Evolutionary conservation across 30 jellyfish, hydroid and myxozoan species (phyloP), one percentile per base, ranked within the genome.

Genomic region (Pelagia noctiluca): DNA sequence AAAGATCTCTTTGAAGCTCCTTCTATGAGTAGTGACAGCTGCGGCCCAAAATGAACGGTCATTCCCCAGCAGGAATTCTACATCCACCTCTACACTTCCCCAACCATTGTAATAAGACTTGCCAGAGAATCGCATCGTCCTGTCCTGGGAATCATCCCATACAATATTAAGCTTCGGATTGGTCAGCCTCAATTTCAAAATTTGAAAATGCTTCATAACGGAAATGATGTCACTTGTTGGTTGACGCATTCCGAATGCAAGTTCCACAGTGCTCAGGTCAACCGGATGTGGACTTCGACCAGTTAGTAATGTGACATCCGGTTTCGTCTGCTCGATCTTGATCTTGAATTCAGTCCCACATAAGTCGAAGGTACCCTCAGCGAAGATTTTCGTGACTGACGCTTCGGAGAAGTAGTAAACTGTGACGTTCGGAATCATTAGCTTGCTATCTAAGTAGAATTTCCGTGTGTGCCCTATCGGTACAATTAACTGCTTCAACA

Each of bases 201-300:
- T 75, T 73, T 68, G 71, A 21, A 85, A 64, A 34, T 42, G 66
- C 29, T 64, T 31, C 95, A 72, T 64, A 23, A 85, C 66, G 16
- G 25, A 42, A 50, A 25, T 50, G 24, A 85, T 81, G 49, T 74
- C 78, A 18, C 25, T 63, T 2, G 89, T 60, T 34, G 95, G 95
- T 33, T 74, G 85, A 31, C 89, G 86, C 19, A 85, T 35, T 1
- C 95, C 95, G 63, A 85, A 85, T 0, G 95, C 95, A 25, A 85
- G 85, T 54, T 85, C 95, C 11, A 85, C 78, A 24, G 89, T 85
- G 72, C 95, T 85, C 29, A 85, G 23, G 35, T 73, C 89, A 1
- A 85, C 75, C 7, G 95, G 95, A 31, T 85, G 77, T 1, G 88
- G 64, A 35, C 95, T 85, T n/a, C 57, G 66, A 2, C 95, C 95